Percentiles rank a stretch among this genome's conserved stretches.
Conservation (phyloP, 23 tunicate genomes). For the Trididemnum nubilum region DNA sequence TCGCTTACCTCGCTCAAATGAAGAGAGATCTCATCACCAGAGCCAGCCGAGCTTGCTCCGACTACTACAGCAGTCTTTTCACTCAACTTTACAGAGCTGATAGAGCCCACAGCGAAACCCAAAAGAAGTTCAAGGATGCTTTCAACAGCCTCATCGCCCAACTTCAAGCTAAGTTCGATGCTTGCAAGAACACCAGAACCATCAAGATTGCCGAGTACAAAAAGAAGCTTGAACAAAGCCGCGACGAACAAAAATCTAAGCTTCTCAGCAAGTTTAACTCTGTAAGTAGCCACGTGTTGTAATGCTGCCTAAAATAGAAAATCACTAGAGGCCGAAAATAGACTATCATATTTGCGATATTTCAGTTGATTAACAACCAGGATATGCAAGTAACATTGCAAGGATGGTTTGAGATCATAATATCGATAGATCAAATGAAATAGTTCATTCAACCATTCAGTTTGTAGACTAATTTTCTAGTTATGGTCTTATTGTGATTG, state of each 20-base stretch:
- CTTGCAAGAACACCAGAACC: constrained; percentile 29
- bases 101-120: background rate
- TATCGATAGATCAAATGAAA: no score
- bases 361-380: no score
- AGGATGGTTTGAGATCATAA: no score
- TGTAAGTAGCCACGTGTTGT: background rate
- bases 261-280: no score
- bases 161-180: constrained; percentile 6
- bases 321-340: no score
- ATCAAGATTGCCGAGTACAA: constrained; percentile 40
- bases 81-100: constrained; percentile 8
- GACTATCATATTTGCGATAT: no score
- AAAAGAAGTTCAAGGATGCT: constrained; percentile 6
- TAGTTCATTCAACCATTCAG: no score
- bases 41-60: constrained; percentile 18
- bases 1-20: background rate
- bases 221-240: constrained; percentile 31
- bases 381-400: no score
- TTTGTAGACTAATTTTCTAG: no score
- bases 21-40: constrained; percentile 13
- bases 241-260: constrained; percentile 9
- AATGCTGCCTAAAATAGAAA: no score
- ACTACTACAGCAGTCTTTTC: constrained; percentile 1
- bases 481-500: no score
- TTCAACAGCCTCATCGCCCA: constrained; percentile 14